Conservation (phyloP, 2,797 vertebrate genomes). For the Babyrousa celebensis region DNA sequence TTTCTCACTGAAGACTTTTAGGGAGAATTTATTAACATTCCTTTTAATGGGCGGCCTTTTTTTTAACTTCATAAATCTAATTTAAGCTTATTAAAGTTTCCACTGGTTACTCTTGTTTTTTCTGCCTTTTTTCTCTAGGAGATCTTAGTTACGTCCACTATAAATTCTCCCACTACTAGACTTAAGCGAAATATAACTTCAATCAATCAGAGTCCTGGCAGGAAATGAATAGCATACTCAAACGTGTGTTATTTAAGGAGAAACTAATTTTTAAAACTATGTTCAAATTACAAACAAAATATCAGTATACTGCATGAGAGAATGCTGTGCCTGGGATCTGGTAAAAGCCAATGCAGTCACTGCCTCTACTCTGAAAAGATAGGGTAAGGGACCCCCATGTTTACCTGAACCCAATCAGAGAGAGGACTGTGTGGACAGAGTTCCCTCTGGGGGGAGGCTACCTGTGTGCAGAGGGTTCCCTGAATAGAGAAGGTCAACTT, state of each 20-base stretch:
- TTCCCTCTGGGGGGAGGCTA: neutral
- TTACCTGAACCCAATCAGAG: neutral
- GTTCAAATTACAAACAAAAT: neutral
- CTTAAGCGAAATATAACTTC: neutral
- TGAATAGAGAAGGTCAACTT: neutral
- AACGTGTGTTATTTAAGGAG: neutral
- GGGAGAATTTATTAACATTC: neutral
- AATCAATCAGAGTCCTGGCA: neutral
- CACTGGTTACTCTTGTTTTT: neutral
- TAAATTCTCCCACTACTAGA: neutral
- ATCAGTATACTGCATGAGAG: neutral
- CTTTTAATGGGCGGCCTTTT: too few species aligned
- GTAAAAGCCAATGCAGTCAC: accelerated
- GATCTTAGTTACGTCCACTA: neutral
- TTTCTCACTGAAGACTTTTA: neutral
- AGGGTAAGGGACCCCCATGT: accelerated
- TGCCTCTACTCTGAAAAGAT: neutral
- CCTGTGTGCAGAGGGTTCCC: neutral
- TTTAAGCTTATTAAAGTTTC: constrained; percentile 23
- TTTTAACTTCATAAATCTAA: neutral
- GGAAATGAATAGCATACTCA: neutral
- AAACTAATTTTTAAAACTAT: neutral
- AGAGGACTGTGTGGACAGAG: accelerated
- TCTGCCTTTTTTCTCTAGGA: neutral
- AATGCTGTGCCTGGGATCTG: neutral